phyloP scores from a whole-genome alignment of 2,113 vertebrate species.

The Chamaetylas fuelleborni region DNA sequence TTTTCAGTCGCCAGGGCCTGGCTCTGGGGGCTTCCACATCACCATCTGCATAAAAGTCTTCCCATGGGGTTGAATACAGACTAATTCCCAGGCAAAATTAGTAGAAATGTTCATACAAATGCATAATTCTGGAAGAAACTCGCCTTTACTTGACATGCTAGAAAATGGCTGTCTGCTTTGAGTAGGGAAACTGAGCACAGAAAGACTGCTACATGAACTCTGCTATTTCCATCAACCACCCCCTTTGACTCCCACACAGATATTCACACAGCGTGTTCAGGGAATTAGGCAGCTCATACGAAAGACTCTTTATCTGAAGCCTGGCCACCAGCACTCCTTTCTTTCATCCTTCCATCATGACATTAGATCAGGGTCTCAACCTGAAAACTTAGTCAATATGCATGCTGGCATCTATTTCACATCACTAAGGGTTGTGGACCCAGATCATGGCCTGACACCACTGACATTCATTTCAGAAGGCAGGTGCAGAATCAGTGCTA shows the following conservation, averaged over 20 bases:
- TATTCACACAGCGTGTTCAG: not conserved
- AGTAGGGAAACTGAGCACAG: not conserved
- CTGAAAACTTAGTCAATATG: not conserved
- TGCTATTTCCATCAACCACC: not conserved
- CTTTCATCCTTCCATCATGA: not conserved
- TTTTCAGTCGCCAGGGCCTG: not conserved
- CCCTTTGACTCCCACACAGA: not conserved
- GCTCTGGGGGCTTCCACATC: not conserved
- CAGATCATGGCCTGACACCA: not conserved
- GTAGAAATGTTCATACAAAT: not conserved
- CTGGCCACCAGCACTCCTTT: not conserved
- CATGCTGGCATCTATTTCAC: not conserved
- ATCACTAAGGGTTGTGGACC: not conserved
- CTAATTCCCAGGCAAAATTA: constrained; percentile 12
- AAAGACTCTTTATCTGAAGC: not conserved
- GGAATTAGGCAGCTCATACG: not conserved
- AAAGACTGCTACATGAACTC: not conserved
- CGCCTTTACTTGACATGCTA: not conserved
- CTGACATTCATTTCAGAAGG: not conserved
- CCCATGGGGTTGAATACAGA: constrained; percentile 4
- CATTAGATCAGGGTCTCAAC: not conserved
- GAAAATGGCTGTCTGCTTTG: not conserved
- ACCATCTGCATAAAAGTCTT: constrained; percentile 13
- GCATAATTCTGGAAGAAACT: not conserved
- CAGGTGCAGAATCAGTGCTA: not conserved